Percentiles rank a stretch among this genome's conserved stretches.
Conservation (phyloP, 2,113 vertebrate species). For the Corydoras sp. region DNA sequence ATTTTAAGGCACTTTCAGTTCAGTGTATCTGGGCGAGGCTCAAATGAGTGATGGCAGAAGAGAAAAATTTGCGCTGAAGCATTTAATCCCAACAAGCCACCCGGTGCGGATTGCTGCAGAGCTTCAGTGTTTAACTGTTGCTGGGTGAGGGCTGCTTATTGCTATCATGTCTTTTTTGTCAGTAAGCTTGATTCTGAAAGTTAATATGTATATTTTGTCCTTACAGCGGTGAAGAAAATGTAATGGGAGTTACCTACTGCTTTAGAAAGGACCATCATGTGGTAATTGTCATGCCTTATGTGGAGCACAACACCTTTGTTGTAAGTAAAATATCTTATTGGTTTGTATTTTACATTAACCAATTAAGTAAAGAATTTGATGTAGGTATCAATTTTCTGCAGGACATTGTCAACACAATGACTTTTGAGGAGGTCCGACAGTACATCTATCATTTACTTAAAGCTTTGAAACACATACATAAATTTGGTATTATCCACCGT, state of each 20-base stretch:
- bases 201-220: slow-evolving; percentile 44
- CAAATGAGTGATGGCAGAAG: slow-evolving; percentile 72
- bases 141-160: slow-evolving; percentile 70
- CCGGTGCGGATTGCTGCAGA: slow-evolving; percentile 91
- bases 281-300: slow-evolving; percentile 95
- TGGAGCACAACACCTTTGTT: slow-evolving; percentile 89
- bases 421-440: slow-evolving; percentile 84
- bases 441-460: slow-evolving; percentile 91
- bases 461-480: slow-evolving; percentile 87
- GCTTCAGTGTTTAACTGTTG: slow-evolving; percentile 90
- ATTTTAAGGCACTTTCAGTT: slow-evolving; percentile 89
- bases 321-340: slow-evolving; percentile 59
- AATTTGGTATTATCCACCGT: slow-evolving; percentile 93
- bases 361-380: no score
- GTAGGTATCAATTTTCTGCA: slow-evolving; percentile 54
- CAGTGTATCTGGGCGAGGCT: slow-evolving; percentile 89
- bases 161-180: not conserved
- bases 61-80: slow-evolving; percentile 89
- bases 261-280: slow-evolving; percentile 92
- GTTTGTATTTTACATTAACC: not conserved
- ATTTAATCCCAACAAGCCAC: slow-evolving; percentile 95
- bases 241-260: slow-evolving; percentile 93
- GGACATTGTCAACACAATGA: slow-evolving; percentile 84
- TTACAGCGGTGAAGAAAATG: slow-evolving; percentile 87
- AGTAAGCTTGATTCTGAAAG: not conserved